Percentiles rank a stretch among this genome's conserved stretches.
Conservation (phyloP, 2,888 invertebrate genomes). For the Lucinisca nassula region DNA sequence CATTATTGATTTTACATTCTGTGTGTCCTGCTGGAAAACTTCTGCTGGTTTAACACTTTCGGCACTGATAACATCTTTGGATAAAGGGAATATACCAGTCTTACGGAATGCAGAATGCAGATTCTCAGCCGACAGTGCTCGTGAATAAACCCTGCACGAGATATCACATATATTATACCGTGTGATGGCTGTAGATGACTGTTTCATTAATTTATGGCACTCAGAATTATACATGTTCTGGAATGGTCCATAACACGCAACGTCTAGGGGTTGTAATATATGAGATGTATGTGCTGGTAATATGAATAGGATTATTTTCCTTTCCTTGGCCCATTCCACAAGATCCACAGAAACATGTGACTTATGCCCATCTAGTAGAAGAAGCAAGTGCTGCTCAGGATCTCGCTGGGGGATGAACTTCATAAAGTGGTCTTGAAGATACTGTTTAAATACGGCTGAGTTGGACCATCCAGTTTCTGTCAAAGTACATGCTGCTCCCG, state of each 20-base stretch:
- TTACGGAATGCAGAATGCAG: slow-evolving; percentile 47
- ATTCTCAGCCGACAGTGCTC: slow-evolving; percentile 33
- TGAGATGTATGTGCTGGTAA: slow-evolving; percentile 56
- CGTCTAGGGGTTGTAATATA: slow-evolving; percentile 45
- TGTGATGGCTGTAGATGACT: slow-evolving; percentile 83
- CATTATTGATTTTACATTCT: not conserved
- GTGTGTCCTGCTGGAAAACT: too few species aligned
- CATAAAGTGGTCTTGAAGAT: not conserved
- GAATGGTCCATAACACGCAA: slow-evolving; percentile 59
- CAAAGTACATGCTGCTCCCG: not conserved
- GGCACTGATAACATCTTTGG: not conserved
- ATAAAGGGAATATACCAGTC: slow-evolving; percentile 48
- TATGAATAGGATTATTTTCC: slow-evolving; percentile 62
- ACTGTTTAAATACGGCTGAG: not conserved
- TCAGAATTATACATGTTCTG: slow-evolving; percentile 26
- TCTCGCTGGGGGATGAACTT: not conserved
- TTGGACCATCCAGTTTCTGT: not conserved
- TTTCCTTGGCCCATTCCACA: slow-evolving; percentile 61
- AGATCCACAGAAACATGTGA: slow-evolving; percentile 44
- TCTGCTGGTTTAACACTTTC: slow-evolving; percentile 10
- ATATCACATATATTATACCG: slow-evolving; percentile 42
- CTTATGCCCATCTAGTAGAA: slow-evolving; percentile 36
- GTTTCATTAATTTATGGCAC: slow-evolving; percentile 44
- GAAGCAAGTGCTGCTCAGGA: not conserved
- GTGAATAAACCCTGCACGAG: slow-evolving; percentile 46